Evolutionary conservation across 1,140 invertebrate species (phyloP).

Genomic region (Drosophila kikkawai): DNA sequence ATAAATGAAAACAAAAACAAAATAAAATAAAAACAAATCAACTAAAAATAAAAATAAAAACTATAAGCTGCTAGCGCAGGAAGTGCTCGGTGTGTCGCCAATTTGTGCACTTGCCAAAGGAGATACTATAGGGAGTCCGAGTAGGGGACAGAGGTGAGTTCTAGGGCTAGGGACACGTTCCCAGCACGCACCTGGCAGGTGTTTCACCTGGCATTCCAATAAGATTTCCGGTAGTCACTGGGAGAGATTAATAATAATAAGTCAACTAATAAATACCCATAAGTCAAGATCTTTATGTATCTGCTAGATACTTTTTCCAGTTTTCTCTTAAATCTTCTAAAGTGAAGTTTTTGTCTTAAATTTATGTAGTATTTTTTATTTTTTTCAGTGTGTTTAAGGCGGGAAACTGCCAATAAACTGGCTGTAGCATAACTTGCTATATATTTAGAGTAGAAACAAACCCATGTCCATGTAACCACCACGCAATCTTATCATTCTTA

Average conservation of each 20-base stretch:
- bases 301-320: background rate
- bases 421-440: background rate
- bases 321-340: background rate
- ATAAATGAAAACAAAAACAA: slow-evolving; percentile 24
- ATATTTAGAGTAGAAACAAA: background rate
- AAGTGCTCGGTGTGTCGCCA: slow-evolving; percentile 42
- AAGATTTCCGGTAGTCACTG: background rate
- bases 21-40: background rate
- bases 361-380: background rate
- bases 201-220: slow-evolving; percentile 1
- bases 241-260: background rate
- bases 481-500: slow-evolving; percentile 43
- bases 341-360: no score
- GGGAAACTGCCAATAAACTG: slow-evolving; percentile 16
- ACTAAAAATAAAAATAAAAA: slow-evolving; percentile 17
- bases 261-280: background rate
- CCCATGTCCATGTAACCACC: slow-evolving; percentile 25
- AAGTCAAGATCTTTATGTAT: background rate
- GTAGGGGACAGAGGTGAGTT: slow-evolving; percentile 10
- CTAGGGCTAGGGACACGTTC: slow-evolving; percentile 11
- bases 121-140: slow-evolving; percentile 25
- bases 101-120: slow-evolving; percentile 61
- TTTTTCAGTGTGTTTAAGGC: background rate
- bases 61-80: slow-evolving; percentile 25
- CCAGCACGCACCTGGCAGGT: slow-evolving; percentile 28